Conservation (phyloP, 2,888 invertebrate species). For the Drosophila affinis region DNA sequence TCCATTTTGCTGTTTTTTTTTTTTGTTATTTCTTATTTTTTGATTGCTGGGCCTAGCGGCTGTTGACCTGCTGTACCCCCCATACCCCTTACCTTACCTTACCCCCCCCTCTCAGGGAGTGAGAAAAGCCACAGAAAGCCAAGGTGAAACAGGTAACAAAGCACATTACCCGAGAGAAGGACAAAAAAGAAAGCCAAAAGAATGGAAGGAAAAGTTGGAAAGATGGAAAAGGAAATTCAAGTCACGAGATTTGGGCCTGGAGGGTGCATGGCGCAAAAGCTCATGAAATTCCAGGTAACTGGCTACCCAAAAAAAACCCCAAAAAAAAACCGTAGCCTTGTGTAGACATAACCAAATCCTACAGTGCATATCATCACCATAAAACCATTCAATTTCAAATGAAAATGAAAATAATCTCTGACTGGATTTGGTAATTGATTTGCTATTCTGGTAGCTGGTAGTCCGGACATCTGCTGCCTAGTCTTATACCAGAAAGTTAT, state of each 20-base stretch:
- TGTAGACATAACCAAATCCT: no score
- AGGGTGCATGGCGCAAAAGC: slow-evolving; percentile 48
- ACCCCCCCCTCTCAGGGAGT: not conserved
- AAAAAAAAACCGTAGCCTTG: not conserved
- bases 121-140: slow-evolving; percentile 16
- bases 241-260: slow-evolving; percentile 60
- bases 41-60: slow-evolving; percentile 32
- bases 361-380: no score
- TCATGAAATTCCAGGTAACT: slow-evolving; percentile 40
- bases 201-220: slow-evolving; percentile 11
- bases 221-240: slow-evolving; percentile 50
- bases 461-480: no score
- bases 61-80: slow-evolving; percentile 21
- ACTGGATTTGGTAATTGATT: no score
- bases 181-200: not conserved
- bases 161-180: not conserved
- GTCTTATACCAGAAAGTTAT: no score
- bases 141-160: not conserved
- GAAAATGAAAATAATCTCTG: no score
- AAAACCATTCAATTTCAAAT: no score
- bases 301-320: slow-evolving; percentile 32
- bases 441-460: no score
- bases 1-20: slow-evolving; percentile 4
- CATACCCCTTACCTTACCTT: no score
- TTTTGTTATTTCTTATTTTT: slow-evolving; percentile 8